These are phyloP conservation scores for Helogale parvula DNA, from an alignment of 2,113 vertebrate species.

Conservation along the genomic window DNA sequence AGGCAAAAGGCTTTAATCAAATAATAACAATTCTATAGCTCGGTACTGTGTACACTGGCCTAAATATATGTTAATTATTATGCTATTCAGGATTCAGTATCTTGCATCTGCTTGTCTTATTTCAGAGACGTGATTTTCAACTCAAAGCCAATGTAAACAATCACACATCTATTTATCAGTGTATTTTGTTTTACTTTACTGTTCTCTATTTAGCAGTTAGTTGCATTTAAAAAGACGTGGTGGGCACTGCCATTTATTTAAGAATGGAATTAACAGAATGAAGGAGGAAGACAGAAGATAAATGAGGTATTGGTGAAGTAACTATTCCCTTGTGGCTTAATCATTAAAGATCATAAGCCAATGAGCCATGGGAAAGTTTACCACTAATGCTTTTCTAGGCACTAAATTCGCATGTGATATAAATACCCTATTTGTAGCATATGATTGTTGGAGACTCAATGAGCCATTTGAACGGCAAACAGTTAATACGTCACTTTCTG, in stretches of 20 bases:
- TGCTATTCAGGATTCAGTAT: not conserved
- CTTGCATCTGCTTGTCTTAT: not conserved
- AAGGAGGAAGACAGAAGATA: not conserved
- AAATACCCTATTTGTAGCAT: slow-evolving; percentile 20
- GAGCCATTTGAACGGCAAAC: slow-evolving; percentile 42
- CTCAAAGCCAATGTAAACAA: not conserved
- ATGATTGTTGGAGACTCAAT: not conserved
- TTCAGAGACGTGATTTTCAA: not conserved
- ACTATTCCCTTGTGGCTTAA: not conserved
- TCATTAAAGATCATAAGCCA: slow-evolving; percentile 1
- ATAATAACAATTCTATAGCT: not conserved
- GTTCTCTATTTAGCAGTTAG: not conserved
- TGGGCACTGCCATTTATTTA: not conserved
- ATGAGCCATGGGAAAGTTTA: not conserved
- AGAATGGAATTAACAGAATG: not conserved
- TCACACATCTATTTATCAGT: not conserved
- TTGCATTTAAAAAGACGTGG: slow-evolving; percentile 41
- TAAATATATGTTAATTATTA: not conserved
- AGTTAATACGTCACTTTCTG: slow-evolving; percentile 13
- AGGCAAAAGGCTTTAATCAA: not conserved
- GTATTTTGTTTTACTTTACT: not conserved
- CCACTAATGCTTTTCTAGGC: not conserved
- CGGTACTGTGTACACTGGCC: not conserved
- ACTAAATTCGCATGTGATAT: slow-evolving; percentile 31
- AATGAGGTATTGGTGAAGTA: not conserved